phyloP scores from a whole-genome alignment of 2,797 vertebrate species.

The Onychomys arenicola region DNA sequence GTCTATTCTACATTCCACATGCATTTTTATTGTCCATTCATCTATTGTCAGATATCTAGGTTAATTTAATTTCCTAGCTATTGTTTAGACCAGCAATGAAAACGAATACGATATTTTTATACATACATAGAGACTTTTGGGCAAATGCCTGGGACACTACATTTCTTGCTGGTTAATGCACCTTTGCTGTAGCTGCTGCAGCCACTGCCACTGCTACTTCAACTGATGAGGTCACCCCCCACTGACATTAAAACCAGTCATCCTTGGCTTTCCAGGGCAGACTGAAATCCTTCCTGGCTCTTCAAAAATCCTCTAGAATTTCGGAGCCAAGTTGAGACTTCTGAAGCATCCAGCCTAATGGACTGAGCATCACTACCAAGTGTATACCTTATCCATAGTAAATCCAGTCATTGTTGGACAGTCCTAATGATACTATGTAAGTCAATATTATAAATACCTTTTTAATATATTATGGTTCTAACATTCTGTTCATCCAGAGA shows the following conservation, averaged over 20 bases:
- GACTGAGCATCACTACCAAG: neutral
- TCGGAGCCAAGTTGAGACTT: neutral
- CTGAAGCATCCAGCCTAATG: neutral
- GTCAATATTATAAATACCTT: neutral
- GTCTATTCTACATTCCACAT: neutral
- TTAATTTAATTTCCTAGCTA: neutral
- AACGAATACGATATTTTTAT: neutral
- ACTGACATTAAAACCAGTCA: no score
- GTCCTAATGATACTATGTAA: neutral
- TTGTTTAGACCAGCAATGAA: neutral
- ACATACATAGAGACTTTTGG: neutral
- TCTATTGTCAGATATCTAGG: neutral
- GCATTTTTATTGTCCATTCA: neutral
- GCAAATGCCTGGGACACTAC: neutral
- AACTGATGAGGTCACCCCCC: neutral
- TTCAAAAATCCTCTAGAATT: neutral
- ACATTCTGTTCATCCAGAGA: neutral
- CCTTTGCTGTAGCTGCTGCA: neutral
- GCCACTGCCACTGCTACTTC: neutral
- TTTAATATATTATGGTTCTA: neutral
- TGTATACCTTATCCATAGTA: neutral
- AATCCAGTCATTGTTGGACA: neutral
- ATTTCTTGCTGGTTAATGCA: neutral
- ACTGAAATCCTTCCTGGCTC: neutral
- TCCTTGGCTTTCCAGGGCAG: neutral